Evolutionary conservation across 2,113 vertebrate species (phyloP).

Genomic region (Nematolebias whitei): DNA sequence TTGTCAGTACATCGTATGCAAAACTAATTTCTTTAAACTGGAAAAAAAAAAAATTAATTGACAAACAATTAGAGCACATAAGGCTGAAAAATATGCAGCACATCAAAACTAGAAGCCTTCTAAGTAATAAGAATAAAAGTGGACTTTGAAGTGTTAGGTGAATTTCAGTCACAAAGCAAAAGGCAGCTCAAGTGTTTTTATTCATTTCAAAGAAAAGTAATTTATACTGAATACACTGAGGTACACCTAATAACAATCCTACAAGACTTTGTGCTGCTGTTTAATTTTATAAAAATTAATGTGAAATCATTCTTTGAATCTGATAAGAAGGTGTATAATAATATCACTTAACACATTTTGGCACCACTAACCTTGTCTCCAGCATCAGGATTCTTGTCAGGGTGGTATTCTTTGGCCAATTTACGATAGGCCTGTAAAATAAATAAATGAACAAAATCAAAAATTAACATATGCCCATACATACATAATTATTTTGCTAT

Average conservation of each 20-base stretch:
- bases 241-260: neutral
- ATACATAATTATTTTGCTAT: too few relatives aligned
- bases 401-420: conserved; percentile 97
- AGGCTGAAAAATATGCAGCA: neutral
- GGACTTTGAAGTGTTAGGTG: too few relatives aligned
- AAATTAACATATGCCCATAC: too few relatives aligned
- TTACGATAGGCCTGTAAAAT: conserved; percentile 92
- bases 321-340: conserved; percentile 13
- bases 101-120: neutral
- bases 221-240: too few relatives aligned
- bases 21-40: conserved; percentile 99
- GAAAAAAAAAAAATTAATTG: conserved; percentile 20
- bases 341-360: conserved; percentile 1
- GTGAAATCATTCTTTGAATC: conserved; percentile 1
- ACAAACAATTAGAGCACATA: neutral
- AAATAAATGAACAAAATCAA: neutral
- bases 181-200: too few relatives aligned
- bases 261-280: conserved; percentile 9
- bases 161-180: too few relatives aligned
- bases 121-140: neutral
- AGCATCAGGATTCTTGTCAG: conserved; percentile 98
- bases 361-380: conserved; percentile 91
- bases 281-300: conserved; percentile 21
- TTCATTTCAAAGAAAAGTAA: too few relatives aligned
- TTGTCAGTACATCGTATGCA: conserved; percentile 97